A percentile compares a stretch with the other conserved stretches of the same genome.
Conservation (phyloP, 2,888 invertebrate genomes). For the Diplolepis rosae region DNA sequence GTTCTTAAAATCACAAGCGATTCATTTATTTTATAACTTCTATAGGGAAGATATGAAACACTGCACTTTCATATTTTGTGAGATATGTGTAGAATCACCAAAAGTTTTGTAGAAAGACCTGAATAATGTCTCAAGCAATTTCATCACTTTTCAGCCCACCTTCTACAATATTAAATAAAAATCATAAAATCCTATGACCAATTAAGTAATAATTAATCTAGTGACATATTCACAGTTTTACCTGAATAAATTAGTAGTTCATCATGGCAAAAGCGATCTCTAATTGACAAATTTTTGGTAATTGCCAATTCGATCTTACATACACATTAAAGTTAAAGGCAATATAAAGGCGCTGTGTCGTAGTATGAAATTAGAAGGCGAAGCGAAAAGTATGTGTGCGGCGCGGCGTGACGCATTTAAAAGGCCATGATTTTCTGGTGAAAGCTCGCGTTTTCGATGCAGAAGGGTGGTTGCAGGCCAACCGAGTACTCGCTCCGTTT, state of each 20-base stretch:
- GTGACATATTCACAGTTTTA: too few species aligned
- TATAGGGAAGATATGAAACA: too few species aligned
- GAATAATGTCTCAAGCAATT: too few species aligned
- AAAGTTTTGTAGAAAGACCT: too few species aligned
- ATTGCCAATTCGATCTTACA: neutral
- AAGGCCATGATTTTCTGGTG: slow-evolving; percentile 64
- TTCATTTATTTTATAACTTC: too few species aligned
- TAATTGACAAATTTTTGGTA: slow-evolving; percentile 18
- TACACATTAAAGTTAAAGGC: neutral
- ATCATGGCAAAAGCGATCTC: slow-evolving; percentile 21
- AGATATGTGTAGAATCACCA: too few species aligned
- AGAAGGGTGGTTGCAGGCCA: slow-evolving; percentile 43
- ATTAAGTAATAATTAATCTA: neutral
- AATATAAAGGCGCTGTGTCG: slow-evolving; percentile 19
- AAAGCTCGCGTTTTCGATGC: slow-evolving; percentile 61
- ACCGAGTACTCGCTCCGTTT: slow-evolving; percentile 65
- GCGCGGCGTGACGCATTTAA: slow-evolving; percentile 62
- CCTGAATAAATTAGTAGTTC: slow-evolving; percentile 22
- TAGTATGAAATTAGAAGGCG: slow-evolving; percentile 31
- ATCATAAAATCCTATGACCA: neutral
- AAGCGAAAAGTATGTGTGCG: slow-evolving; percentile 27
- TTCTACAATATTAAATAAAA: neutral
- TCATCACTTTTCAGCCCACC: too few species aligned
- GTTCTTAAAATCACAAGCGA: too few species aligned
- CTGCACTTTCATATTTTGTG: too few species aligned